Conservation (phyloP, 2,888 invertebrate genomes). For the Venusia cambrica region DNA sequence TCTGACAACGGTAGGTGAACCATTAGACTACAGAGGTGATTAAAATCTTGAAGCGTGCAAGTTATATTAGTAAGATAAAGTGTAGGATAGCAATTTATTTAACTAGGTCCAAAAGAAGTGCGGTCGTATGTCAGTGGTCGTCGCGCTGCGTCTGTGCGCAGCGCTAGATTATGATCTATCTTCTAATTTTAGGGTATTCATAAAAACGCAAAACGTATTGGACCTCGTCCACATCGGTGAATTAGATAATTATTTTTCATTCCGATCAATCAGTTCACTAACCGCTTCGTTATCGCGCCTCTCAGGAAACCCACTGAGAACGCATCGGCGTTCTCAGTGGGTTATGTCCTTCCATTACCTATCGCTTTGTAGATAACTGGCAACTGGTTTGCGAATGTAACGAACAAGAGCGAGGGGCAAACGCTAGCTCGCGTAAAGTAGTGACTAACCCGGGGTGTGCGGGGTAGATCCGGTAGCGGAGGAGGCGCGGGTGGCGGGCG, state of each 20-base stretch:
- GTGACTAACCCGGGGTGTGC: conserved; percentile 48
- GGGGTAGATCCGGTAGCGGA: conserved; percentile 81
- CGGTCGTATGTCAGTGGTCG: conserved; percentile 41
- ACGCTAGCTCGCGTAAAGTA: conserved; percentile 38
- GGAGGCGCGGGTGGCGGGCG: conserved; percentile 85
- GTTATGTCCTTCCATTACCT: conserved; percentile 34
- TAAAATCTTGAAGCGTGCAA: too few relatives aligned
- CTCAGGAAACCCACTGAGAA: conserved; percentile 38
- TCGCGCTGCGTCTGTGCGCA: conserved; percentile 45
- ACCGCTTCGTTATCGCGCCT: conserved; percentile 14
- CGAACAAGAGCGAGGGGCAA: conserved; percentile 32
- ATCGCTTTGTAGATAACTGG: conserved; percentile 47
- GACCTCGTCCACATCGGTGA: not conserved
- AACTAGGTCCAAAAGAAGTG: too few relatives aligned
- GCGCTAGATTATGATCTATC: conserved; percentile 35
- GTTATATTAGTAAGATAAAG: too few relatives aligned
- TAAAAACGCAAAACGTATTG: conserved; percentile 25
- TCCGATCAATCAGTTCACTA: too few relatives aligned
- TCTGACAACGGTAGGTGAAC: too few relatives aligned
- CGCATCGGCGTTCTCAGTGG: conserved; percentile 42
- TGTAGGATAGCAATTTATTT: too few relatives aligned
- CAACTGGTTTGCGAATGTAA: conserved; percentile 51
- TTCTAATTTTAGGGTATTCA: conserved; percentile 40
- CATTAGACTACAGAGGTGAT: too few relatives aligned
- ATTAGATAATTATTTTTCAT: conserved; percentile 1